A percentile compares a stretch with the other conserved stretches of the same genome.
Conservation (phyloP, 2,113 vertebrate species). For the Zosterops lateralis region DNA sequence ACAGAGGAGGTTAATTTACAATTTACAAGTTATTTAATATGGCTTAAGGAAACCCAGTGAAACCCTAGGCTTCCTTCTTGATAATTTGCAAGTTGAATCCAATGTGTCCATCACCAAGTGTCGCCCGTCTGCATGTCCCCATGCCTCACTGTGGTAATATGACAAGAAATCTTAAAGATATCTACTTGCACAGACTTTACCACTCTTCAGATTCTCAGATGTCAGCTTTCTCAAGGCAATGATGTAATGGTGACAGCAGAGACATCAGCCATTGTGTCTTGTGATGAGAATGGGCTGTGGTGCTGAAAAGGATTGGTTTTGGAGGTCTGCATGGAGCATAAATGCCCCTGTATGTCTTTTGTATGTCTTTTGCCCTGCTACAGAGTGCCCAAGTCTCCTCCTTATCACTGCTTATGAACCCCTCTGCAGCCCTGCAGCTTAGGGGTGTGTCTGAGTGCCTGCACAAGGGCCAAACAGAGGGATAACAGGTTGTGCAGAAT, state of each 20-base stretch:
- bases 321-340: background rate
- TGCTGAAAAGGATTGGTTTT: background rate
- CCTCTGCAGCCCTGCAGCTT: background rate
- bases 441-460: fast-evolving
- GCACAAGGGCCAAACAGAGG: background rate
- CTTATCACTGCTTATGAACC: background rate
- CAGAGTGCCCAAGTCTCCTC: background rate
- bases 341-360: background rate
- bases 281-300: background rate
- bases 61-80: background rate
- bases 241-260: background rate
- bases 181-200: background rate
- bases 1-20: background rate
- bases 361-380: background rate
- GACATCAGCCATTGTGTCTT: background rate
- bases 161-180: background rate
- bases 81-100: background rate
- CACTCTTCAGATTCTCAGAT: background rate
- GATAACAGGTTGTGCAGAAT: background rate
- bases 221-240: background rate
- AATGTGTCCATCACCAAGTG: background rate
- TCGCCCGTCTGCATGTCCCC: background rate
- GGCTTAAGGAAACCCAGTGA: background rate
- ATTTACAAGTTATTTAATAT: background rate
- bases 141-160: background rate